Evolutionary conservation across 2,113 vertebrate species (phyloP).

Genomic region (Reinhardtius hippoglossoides): DNA sequence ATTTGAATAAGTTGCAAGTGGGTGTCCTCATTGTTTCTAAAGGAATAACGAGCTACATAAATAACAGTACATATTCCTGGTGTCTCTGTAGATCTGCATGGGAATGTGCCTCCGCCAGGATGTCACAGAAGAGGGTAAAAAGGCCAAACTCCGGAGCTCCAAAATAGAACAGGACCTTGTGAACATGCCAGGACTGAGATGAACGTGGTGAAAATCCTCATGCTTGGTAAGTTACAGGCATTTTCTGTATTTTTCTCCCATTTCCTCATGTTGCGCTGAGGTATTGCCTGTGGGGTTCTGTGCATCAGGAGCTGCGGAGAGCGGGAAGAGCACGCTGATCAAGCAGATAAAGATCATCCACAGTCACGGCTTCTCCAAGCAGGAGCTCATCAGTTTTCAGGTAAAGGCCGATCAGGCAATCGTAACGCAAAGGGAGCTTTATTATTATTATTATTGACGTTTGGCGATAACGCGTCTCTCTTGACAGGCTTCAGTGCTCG

Average conservation of each 20-base stretch:
- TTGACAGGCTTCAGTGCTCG: constrained; percentile 78
- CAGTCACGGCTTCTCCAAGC: constrained; percentile 80
- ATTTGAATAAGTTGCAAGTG: too few relatives aligned
- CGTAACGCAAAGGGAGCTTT: neutral
- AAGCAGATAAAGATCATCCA: constrained; percentile 85
- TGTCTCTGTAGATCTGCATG: constrained; percentile 66
- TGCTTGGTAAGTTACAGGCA: constrained; percentile 73
- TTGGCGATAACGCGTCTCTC: neutral
- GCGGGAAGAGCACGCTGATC: constrained; percentile 82
- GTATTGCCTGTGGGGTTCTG: neutral
- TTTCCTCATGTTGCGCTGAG: neutral
- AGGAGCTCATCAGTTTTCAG: constrained; percentile 82
- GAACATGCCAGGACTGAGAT: constrained; percentile 74
- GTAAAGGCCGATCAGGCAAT: constrained; percentile 23
- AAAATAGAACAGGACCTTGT: constrained; percentile 76
- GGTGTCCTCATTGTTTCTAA: too few relatives aligned
- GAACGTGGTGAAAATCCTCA: constrained; percentile 78
- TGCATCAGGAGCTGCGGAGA: constrained; percentile 78
- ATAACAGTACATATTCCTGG: too few relatives aligned
- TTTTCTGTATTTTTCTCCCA: neutral
- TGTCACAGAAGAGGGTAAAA: constrained; percentile 73
- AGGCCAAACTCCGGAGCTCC: constrained; percentile 69
- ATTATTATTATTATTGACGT: neutral
- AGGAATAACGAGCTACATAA: too few relatives aligned
- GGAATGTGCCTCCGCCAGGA: constrained; percentile 67